Evolutionary conservation across 2,888 invertebrate species (phyloP).

Genomic region (Endotricha flammealis): DNA sequence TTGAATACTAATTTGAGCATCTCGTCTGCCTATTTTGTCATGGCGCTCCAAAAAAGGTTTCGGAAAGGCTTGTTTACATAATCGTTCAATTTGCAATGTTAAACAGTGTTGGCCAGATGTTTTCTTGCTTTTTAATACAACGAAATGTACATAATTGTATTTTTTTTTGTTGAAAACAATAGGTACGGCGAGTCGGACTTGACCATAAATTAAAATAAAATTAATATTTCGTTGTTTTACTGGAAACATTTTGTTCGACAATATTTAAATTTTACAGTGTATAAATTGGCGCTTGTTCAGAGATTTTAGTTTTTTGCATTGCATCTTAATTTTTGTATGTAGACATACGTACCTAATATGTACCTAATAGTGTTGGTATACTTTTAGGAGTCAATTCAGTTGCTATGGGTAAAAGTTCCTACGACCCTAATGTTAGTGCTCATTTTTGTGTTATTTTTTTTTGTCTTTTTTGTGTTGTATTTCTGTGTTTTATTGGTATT

Average conservation of each 20-base stretch:
- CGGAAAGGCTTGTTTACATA: constrained; percentile 67
- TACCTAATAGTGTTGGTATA: too few relatives aligned
- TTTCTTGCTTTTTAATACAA: constrained; percentile 53
- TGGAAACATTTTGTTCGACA: neutral
- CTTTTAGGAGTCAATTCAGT: too few relatives aligned
- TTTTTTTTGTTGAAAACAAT: constrained; percentile 33
- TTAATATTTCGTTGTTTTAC: constrained; percentile 20
- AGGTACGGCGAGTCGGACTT: constrained; percentile 19
- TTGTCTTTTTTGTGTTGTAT: too few relatives aligned
- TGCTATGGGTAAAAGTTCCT: too few relatives aligned
- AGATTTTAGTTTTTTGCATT: neutral
- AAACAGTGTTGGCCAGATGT: constrained; percentile 55
- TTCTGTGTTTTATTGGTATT: too few relatives aligned
- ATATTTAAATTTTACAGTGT: constrained; percentile 3
- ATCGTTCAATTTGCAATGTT: constrained; percentile 74
- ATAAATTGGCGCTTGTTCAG: neutral
- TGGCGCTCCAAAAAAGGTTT: constrained; percentile 56
- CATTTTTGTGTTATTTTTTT: too few relatives aligned
- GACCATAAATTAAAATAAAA: constrained; percentile 43
- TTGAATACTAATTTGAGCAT: constrained; percentile 56
- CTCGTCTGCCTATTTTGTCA: constrained; percentile 43
- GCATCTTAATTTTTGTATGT: too few relatives aligned
- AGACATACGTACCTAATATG: too few relatives aligned
- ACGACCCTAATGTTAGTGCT: too few relatives aligned
- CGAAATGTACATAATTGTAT: constrained; percentile 33